Evolutionary conservation across 2,113 vertebrate genomes (phyloP), one percentile per base, ranked within the genome.

Genomic region (Crotalus helleri): DNA sequence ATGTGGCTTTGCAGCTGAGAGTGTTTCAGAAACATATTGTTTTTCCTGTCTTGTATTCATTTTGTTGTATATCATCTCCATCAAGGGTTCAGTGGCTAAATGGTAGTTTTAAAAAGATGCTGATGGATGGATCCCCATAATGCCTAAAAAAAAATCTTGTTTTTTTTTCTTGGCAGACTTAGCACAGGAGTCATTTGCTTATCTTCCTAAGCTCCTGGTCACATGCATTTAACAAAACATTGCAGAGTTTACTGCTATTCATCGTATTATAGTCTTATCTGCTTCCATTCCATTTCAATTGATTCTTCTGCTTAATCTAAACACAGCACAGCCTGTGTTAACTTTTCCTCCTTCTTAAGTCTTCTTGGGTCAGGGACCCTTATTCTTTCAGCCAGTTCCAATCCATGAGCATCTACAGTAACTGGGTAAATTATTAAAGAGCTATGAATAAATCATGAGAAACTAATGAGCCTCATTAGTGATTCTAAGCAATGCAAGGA

Each of bases 391-490:
- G 91, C 26, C 3, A 64, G 74, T 64, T 94, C 13, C 26, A 29
- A 69, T 92, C 53, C 55, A 46, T n/a, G 64, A 86, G 88, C 10
- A 49, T 81, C 58, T 92, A 51, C 24, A 3, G 54, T 69, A 51
- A 33, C 49, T 58, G 57, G 10, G 51, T 94, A 90, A 94, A 94
- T 90, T 90, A 92, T 57, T 94, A 85, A 0, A 53, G 58, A 39
- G 17, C 33, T 0, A 64, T 91, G 57, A 91, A 90, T 85, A 93
- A 92, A 85, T 93, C 92, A 95, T 93, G 39, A 89, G 87, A 91
- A 90, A 57, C 51, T 93, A 93, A 93, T 91, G 91, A 95, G 93
- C 19, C 61, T n/a, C 93, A 95, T 94, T 94, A 95, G 89, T 90
- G 95, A 85, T 88, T 92, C 90, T 91, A 95, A 96, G 95, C 19